Base-by-base conservation (phyloP, 2,113 vertebrate genomes). In the Tachycineta bicolor region DNA sequence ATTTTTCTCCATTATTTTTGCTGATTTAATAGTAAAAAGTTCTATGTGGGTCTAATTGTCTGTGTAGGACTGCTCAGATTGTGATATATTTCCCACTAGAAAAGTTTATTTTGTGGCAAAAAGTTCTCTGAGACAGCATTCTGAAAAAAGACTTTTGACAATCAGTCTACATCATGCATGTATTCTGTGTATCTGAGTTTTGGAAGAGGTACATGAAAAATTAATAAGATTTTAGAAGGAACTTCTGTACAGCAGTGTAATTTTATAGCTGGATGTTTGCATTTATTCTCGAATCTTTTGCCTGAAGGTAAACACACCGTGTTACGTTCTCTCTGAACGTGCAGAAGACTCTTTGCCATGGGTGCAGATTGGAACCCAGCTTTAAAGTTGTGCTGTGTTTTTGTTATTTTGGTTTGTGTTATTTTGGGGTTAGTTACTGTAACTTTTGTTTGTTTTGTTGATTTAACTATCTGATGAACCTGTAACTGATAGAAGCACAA, bases 1-100 rank as follows among this genome's bases (percentile, higher is more conserved):
- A 58, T 81, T 91, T 83, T 92, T 43, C 71, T 77, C 87, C 63
- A 87, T 96, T 91, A 73, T 29, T 93, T 82, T 70, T 73, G 18
- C 46, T 58, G 18, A 19, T 95, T 67, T 74, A 83, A 69, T 43
- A 82, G 28, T 50, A 58, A 65, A 37, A 84, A 70, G n/a, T 18
- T 15, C 23, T 56, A 10, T 41, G 28, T 19, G 18, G 44, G 14
- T 77, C 91, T 53, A 76, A 44, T 44, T 79, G 10, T 70, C 80
- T 69, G 28, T 79, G 33, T 83, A 71, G 76, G 43, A 79, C 21
- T 49, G 39, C n/a, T 89, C 18, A 39, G 15, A 28, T 3, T 63
- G 33, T 64, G 55, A 81, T 33, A 0, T 19, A 58, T 46, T 85
- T 89, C 44, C 37, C 12, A 14, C 29, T 59, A 58, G 31, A 43